Evolutionary conservation across 1,140 invertebrate species (phyloP), one percentile per base, ranked within the genome.

Genomic region (Thaumetopoea pityocampa): DNA sequence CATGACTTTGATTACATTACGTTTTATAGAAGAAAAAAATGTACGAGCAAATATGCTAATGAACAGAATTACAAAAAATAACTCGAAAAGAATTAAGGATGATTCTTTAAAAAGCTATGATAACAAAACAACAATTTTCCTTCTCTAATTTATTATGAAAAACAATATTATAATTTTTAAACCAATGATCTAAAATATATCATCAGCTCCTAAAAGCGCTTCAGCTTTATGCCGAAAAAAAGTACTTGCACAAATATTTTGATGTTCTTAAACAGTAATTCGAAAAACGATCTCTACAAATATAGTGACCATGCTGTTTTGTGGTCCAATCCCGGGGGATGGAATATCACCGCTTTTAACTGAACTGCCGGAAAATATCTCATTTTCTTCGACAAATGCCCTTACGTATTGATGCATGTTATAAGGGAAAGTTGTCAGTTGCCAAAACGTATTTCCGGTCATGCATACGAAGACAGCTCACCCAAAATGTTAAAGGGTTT

Each of bases 371-470:
- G 23, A 40, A 60, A 67, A 62, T 56, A 57, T 56, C 60, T 67
- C 57, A 62, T 63, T 64, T 67, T 58, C 64, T 58, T 66, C 54
- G 46, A 57, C 51, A 57, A 55, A 29, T 43, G 35, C 42, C 43
- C 55, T 72, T 60, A 68, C 47, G 67, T 72, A 68, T 72, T 67
- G 62, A 68, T 58, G 53, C 57, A 58, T 52, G 51, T 33, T 29
- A 17, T 20, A 23, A 34, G 22, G 27, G 19, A 26, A 46, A 47
- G 46, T 52, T 51, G 33, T n/a, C 22, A 6, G 45, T 51, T 56
- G 46, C 50, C 45, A 53, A 9, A 49, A 45, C 23, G 5, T 29
- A 37, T 47, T 53, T 37, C 18, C 40, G 36, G 20, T 41, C 41
- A 46, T 42, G 41, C 44, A 48, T 48, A 42, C 41, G 37, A 33